These are phyloP conservation scores for Neoarius graeffei DNA, from an alignment of 2,113 vertebrate species.

Conservation along the genomic window DNA sequence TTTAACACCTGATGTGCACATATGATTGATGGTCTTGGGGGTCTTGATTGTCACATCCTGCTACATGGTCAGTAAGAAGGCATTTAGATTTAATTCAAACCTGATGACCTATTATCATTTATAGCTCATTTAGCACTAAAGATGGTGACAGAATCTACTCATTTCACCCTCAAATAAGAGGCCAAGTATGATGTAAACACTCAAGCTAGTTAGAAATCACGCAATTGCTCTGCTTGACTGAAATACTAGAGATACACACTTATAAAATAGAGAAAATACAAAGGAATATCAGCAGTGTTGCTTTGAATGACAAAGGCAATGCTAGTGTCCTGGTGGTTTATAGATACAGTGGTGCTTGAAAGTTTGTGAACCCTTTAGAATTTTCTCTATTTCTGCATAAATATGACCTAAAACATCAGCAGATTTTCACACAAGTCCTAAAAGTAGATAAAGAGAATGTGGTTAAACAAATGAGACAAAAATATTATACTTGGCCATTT, in stretches of 20 bases:
- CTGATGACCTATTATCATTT: conserved; percentile 1
- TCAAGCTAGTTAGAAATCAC: not conserved
- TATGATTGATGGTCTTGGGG: not conserved
- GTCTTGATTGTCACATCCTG: not conserved
- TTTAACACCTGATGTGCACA: not conserved
- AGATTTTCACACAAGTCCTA: no score
- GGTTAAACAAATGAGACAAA: no score
- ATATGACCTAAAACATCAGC: no score
- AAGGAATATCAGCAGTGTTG: not conserved
- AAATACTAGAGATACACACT: conserved; percentile 4
- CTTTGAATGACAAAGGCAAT: not conserved
- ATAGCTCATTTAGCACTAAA: conserved; percentile 7
- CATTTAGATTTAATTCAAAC: conserved; percentile 1
- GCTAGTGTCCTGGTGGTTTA: not conserved
- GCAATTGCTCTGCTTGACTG: not conserved
- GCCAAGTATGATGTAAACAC: conserved; percentile 6
- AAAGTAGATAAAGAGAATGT: no score
- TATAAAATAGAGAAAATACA: not conserved
- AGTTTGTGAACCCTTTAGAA: no score
- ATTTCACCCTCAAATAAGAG: not conserved
- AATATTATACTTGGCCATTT: no score
- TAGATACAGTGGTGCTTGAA: no score
- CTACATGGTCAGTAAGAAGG: not conserved
- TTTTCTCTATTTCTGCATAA: no score
- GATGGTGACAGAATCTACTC: not conserved